A percentile compares a stretch with the other conserved stretches of the same genome.
These are phyloP conservation scores for Oligia strigilis DNA, from an alignment of 2,888 invertebrate genomes.

Conservation along the genomic window DNA sequence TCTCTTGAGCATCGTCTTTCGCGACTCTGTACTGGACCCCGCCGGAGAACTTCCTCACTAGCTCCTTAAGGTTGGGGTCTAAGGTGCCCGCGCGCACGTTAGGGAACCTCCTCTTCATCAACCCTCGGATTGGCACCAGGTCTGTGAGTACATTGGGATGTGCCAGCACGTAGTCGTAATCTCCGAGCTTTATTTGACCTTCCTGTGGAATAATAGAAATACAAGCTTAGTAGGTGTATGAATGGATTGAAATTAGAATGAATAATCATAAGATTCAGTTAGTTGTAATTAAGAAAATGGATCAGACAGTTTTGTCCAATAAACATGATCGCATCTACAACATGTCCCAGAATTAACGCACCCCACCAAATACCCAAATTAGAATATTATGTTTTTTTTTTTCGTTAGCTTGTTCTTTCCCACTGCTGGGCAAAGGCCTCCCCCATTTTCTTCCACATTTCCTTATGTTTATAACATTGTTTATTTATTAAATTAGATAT, in stretches of 20 bases:
- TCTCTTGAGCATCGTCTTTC: slow-evolving; percentile 93
- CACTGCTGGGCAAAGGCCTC: too few species aligned
- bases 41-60: slow-evolving; percentile 92
- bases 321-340: background rate
- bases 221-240: background rate
- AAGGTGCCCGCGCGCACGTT: slow-evolving; percentile 92
- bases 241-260: background rate
- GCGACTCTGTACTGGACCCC: slow-evolving; percentile 93
- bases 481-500: background rate
- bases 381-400: too few species aligned
- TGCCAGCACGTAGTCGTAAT: slow-evolving; percentile 94
- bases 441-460: too few species aligned
- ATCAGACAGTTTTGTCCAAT: background rate
- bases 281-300: background rate
- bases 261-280: background rate
- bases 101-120: slow-evolving; percentile 95
- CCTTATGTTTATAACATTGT: too few species aligned
- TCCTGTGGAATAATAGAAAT: slow-evolving; percentile 81
- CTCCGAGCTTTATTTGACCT: slow-evolving; percentile 92
- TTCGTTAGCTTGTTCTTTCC: too few species aligned
- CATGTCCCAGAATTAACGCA: too few species aligned
- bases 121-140: slow-evolving; percentile 93
- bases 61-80: slow-evolving; percentile 90
- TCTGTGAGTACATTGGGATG: slow-evolving; percentile 95
- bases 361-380: too few species aligned